Conservation (phyloP, 2,888 invertebrate species). For the Notodonta dromedarius region DNA sequence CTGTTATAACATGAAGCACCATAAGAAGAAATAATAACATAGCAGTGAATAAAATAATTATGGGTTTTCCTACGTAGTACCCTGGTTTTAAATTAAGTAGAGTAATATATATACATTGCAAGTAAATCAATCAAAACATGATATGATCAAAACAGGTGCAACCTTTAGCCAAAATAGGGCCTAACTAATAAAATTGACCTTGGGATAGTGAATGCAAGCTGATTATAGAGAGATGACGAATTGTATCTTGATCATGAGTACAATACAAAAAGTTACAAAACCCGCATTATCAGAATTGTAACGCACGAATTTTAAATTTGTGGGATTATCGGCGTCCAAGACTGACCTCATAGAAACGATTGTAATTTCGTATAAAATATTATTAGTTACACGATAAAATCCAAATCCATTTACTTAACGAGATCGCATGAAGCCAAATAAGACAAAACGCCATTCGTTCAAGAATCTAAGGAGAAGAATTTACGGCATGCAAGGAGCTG, state of each 20-base stretch:
- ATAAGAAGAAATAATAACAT: background rate
- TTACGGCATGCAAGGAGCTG: background rate
- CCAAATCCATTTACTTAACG: no score
- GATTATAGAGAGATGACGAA: background rate
- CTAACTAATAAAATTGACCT: constrained; percentile 4
- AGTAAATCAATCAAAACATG: background rate
- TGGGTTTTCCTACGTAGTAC: background rate
- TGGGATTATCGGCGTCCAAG: background rate
- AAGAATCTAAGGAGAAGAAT: background rate
- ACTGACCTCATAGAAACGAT: background rate
- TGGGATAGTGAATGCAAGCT: constrained; percentile 5
- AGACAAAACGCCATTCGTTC: background rate
- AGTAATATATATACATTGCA: background rate
- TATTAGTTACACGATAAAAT: no score
- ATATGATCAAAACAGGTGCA: background rate
- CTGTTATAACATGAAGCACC: background rate
- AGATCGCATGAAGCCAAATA: background rate
- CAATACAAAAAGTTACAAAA: background rate
- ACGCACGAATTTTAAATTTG: constrained; percentile 1
- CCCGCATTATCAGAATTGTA: background rate
- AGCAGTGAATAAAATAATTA: background rate
- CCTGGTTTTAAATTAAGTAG: background rate
- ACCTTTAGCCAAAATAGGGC: background rate
- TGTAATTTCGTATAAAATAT: background rate
- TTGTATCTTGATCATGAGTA: constrained; percentile 1